A percentile compares a stretch with the other conserved stretches of the same genome.
Conservation (phyloP, 2,113 vertebrate genomes). For the Talpa occidentalis region DNA sequence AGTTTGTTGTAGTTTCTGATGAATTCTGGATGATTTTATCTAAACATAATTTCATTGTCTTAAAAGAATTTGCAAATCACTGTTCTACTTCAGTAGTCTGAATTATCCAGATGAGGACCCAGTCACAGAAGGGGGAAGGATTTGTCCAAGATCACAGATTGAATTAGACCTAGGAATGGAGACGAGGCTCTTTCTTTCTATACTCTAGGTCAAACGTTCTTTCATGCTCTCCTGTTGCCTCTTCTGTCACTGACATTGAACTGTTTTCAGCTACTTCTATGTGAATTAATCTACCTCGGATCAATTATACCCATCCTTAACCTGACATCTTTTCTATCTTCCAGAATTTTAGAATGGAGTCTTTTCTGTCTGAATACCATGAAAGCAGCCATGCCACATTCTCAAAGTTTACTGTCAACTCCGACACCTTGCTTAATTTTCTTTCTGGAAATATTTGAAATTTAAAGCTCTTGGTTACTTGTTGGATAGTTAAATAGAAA, state of each 20-base stretch:
- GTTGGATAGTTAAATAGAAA: neutral
- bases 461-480: neutral
- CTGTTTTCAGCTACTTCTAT: neutral
- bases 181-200: neutral
- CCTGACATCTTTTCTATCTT: neutral
- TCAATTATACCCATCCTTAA: neutral
- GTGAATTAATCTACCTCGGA: neutral
- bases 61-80: neutral
- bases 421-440: neutral
- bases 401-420: neutral
- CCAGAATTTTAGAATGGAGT: neutral
- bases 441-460: conserved; percentile 28
- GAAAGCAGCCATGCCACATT: neutral
- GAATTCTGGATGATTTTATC: conserved; percentile 31
- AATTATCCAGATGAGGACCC: neutral
- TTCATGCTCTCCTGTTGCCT: neutral
- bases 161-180: neutral
- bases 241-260: neutral
- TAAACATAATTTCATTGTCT: neutral
- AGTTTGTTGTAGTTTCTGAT: conserved; percentile 34
- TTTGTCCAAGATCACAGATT: neutral
- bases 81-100: neutral
- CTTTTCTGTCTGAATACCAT: neutral
- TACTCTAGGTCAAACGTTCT: neutral
- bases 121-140: neutral